These are phyloP conservation scores for Bombus impatiens DNA, from an alignment of 1,140 invertebrate species.

Conservation along the genomic window DNA sequence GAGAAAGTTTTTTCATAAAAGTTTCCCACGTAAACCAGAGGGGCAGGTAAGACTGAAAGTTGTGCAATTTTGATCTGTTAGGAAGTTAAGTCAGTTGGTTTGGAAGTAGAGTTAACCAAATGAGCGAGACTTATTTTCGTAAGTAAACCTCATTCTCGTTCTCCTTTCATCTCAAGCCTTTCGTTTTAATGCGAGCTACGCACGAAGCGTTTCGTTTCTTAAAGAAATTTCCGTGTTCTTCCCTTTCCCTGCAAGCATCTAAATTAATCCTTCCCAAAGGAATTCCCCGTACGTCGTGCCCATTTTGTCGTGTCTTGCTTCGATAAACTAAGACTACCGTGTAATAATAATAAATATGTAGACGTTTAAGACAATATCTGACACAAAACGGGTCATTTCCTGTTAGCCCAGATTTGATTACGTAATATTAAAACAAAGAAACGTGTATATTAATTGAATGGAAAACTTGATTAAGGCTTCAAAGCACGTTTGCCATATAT, in stretches of 20 bases:
- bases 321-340: too few species aligned
- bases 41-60: background rate
- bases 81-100: background rate
- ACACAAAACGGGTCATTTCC: too few species aligned
- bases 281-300: background rate
- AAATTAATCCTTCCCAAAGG: background rate
- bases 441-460: too few species aligned
- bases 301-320: too few species aligned
- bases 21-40: background rate
- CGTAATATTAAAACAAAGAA: too few species aligned
- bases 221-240: background rate
- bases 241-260: background rate
- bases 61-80: background rate
- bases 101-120: background rate
- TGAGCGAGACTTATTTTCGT: background rate
- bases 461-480: too few species aligned
- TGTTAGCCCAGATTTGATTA: too few species aligned
- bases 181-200: background rate
- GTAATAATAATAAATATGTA: too few species aligned
- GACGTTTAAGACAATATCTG: too few species aligned
- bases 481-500: too few species aligned
- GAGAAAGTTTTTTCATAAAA: slow-evolving; percentile 12
- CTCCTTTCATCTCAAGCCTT: background rate
- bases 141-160: background rate
- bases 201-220: slow-evolving; percentile 4